A percentile compares a stretch with the other conserved stretches of the same genome.
These are phyloP conservation scores for Catajapyx aquilonaris DNA, from an alignment of 1,140 invertebrate genomes.

Conservation along the genomic window DNA sequence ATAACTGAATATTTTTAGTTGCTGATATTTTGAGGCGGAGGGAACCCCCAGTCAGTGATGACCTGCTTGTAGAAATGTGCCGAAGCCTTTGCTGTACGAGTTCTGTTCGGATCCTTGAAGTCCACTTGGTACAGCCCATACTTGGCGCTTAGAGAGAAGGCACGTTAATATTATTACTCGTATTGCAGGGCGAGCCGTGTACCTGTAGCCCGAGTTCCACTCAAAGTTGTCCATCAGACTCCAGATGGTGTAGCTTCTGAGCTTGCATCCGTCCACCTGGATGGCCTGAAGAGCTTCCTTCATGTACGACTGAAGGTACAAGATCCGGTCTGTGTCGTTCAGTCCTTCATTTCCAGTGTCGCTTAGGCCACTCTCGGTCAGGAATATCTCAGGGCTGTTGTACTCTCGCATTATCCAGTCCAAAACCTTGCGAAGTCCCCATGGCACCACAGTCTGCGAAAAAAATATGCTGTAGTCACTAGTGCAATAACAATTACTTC, in stretches of 20 bases:
- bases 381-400: constrained; percentile 15
- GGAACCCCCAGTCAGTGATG: constrained; percentile 8
- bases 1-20: no score
- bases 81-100: constrained; percentile 19
- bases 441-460: no score
- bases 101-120: constrained; percentile 10
- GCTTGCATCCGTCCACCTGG: constrained; percentile 17
- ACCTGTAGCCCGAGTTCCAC: constrained; percentile 17
- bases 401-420: no score
- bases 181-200: no score
- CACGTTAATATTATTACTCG: neutral
- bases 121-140: constrained; percentile 12
- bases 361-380: constrained; percentile 22
- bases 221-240: constrained; percentile 21
- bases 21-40: no score
- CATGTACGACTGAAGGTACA: no score
- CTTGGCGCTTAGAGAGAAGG: neutral
- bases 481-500: no score
- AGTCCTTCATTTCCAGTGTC: constrained; percentile 17
- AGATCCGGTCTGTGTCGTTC: no score
- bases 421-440: no score
- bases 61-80: constrained; percentile 9
- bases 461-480: no score
- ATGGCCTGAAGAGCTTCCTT: no score
- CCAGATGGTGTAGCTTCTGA: constrained; percentile 23